Conservation (phyloP, 1,140 invertebrate species). For the Plutomurus gul region DNA sequence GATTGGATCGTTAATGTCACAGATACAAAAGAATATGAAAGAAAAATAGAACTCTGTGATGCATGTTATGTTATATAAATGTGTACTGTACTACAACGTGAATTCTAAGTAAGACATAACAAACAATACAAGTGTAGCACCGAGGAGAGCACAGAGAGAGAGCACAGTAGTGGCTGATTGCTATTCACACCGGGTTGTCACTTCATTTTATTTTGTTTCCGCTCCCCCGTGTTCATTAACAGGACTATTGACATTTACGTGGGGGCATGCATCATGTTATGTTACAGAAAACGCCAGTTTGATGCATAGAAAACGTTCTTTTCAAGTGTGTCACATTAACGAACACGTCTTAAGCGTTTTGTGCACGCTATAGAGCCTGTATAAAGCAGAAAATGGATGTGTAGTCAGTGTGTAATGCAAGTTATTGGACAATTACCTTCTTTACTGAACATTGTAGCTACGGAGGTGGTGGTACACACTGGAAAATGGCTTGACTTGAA, state of each 20-base stretch:
- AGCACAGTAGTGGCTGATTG: conserved; percentile 31
- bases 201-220: conserved; percentile 25
- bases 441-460: not conserved
- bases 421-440: not conserved
- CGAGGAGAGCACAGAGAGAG: not conserved
- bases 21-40: not conserved
- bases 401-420: not conserved
- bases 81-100: no score
- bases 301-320: no score
- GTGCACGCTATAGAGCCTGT: no score
- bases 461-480: not conserved
- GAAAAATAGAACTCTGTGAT: not conserved
- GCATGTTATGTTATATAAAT: no score
- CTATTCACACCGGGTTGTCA: conserved; percentile 35
- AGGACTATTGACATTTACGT: conserved; percentile 5
- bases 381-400: not conserved
- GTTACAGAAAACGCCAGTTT: not conserved
- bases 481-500: not conserved
- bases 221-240: conserved; percentile 11
- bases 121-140: not conserved
- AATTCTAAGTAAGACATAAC: no score
- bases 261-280: not conserved
- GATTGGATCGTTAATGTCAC: not conserved
- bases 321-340: no score
- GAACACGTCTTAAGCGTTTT: no score